Percentiles rank a stretch among this genome's conserved stretches.
Evolutionary conservation across 2,888 invertebrate species (phyloP).

Genomic region (Melanophora roralis): DNA sequence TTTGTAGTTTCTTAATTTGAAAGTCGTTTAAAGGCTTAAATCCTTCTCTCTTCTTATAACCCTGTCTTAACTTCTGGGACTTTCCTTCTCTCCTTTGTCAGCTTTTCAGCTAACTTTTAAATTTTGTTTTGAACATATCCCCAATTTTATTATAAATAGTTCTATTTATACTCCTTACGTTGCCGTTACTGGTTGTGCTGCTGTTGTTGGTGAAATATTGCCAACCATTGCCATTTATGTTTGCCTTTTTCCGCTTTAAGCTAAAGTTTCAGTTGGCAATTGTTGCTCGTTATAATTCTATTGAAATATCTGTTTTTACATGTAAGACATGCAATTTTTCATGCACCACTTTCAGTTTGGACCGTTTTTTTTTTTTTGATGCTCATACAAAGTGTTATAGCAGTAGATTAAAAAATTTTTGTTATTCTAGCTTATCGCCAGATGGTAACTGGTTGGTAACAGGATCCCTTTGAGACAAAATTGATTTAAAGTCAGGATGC

Average conservation of each 20-base stretch:
- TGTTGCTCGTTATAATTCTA: slow-evolving; percentile 43
- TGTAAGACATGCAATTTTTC: slow-evolving; percentile 39
- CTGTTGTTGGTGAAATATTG: not conserved
- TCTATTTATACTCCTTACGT: not conserved
- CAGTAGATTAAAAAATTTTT: no score
- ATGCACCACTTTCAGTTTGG: slow-evolving; percentile 33
- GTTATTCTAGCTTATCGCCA: no score
- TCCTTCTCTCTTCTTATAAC: not conserved
- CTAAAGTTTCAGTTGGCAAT: slow-evolving; percentile 53
- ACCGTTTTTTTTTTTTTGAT: not conserved
- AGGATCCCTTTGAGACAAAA: no score
- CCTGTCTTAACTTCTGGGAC: not conserved
- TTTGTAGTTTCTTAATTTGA: not conserved
- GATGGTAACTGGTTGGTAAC: no score
- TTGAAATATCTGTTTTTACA: slow-evolving; percentile 41
- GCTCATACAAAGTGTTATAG: slow-evolving; percentile 6
- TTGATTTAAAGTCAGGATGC: no score
- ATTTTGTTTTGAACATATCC: not conserved
- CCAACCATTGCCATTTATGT: slow-evolving; percentile 9
- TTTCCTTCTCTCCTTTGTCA: not conserved
- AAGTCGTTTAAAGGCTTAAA: slow-evolving; percentile 39
- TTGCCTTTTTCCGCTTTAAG: slow-evolving; percentile 44
- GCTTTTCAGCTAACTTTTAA: not conserved
- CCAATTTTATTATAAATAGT: slow-evolving; percentile 12
- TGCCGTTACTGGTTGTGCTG: not conserved